Evolutionary conservation across 2,888 invertebrate genomes (phyloP).

Genomic region (Ellobium chinense): DNA sequence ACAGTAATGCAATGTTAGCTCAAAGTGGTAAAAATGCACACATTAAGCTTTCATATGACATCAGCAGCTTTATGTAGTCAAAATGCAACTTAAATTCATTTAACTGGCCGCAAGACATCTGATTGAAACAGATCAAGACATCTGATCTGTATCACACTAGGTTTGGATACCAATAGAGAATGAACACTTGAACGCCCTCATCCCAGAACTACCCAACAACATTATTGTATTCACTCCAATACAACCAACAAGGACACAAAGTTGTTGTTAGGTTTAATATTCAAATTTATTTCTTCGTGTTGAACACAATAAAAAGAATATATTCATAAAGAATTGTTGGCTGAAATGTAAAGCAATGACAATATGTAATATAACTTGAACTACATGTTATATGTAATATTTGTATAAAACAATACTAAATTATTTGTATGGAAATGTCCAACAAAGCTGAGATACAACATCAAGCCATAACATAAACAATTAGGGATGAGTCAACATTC

Average conservation of each 20-base stretch:
- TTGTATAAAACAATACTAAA: not conserved
- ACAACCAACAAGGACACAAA: not conserved
- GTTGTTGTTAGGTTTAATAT: not conserved
- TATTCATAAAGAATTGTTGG: conserved; percentile 12
- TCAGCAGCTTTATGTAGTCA: no score
- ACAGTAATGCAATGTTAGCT: no score
- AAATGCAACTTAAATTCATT: no score
- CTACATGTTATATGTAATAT: not conserved
- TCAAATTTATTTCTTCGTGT: not conserved
- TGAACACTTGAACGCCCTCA: no score
- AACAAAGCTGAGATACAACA: not conserved
- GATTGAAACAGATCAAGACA: no score
- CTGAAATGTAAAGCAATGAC: conserved; percentile 3
- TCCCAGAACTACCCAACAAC: no score
- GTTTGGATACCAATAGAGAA: no score
- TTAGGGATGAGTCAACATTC: not conserved
- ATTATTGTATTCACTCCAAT: no score
- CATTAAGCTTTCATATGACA: no score
- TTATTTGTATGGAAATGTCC: not conserved
- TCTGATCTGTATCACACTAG: no score
- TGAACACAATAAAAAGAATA: conserved; percentile 22
- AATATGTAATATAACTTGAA: not conserved
- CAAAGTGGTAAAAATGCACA: no score
- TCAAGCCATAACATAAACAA: not conserved
- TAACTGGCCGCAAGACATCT: no score